Evolutionary conservation across 53 echinoderm and acorn worm genomes (phyloP).

Genomic region (Luidia sarsii): DNA sequence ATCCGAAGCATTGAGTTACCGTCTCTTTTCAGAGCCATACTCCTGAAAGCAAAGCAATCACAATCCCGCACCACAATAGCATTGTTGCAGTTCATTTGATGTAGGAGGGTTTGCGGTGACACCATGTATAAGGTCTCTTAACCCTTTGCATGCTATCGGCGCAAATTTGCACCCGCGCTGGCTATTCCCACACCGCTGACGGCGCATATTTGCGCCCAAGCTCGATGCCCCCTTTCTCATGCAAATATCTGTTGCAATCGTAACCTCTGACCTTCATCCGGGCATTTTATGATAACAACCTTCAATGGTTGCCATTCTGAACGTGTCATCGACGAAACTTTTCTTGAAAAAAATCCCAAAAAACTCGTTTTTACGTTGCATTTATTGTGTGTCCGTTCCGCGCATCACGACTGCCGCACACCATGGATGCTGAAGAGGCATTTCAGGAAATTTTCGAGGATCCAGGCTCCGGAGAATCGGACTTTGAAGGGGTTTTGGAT

Average conservation of each 20-base stretch:
- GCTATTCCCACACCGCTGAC: background rate
- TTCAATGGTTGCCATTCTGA: background rate
- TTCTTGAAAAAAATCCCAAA: constrained; percentile 1
- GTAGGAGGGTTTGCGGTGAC: too few species aligned
- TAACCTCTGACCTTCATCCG: constrained; percentile 2
- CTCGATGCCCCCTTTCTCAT: background rate
- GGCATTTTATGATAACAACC: too few species aligned
- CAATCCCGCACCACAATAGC: too few species aligned
- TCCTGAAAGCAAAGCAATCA: too few species aligned
- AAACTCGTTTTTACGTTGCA: background rate
- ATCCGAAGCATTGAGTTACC: too few species aligned
- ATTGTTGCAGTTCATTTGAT: too few species aligned
- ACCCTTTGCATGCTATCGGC: too few species aligned
- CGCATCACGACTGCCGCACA: too few species aligned
- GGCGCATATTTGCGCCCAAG: background rate
- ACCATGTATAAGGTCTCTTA: too few species aligned
- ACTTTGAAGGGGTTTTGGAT: too few species aligned
- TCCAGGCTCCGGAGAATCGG: background rate
- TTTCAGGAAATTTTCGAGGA: background rate
- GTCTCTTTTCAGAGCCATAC: too few species aligned
- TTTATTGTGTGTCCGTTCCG: background rate
- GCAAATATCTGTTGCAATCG: background rate
- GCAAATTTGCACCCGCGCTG: background rate
- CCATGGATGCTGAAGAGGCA: too few species aligned
- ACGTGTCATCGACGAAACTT: background rate